Evolutionary conservation across 2,797 vertebrate species (phyloP).

Genomic region (Eospalax fontanierii): DNA sequence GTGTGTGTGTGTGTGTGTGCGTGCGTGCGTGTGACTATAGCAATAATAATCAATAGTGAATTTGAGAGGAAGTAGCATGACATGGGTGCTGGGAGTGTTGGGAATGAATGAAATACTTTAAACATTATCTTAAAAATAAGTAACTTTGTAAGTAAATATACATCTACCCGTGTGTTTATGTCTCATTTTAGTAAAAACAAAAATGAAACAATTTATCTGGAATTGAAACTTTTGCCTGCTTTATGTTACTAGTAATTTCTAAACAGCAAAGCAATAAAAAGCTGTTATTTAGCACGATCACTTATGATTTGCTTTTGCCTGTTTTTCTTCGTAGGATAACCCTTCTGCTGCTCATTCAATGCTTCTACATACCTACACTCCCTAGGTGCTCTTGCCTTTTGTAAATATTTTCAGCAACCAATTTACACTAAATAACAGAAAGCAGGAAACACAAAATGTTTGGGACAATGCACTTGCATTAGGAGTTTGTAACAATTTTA

Average conservation of each 20-base stretch:
- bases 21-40: no score
- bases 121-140: neutral
- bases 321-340: neutral
- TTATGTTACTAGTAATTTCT: constrained; percentile 6
- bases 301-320: constrained; percentile 38
- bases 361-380: neutral
- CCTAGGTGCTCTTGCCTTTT: neutral
- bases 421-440: constrained; percentile 25
- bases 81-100: no score
- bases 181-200: neutral
- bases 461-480: neutral
- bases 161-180: neutral
- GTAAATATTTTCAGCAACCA: neutral
- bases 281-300: neutral
- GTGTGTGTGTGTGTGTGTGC: no score
- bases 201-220: neutral
- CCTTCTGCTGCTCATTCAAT: neutral
- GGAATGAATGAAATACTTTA: no score
- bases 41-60: no score
- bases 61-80: no score
- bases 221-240: neutral
- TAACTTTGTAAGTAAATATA: neutral
- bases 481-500: neutral
- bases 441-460: neutral
- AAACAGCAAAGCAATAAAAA: neutral